Evolutionary conservation across 2,888 invertebrate genomes (phyloP).

Genomic region (Spicauda simplicius): DNA sequence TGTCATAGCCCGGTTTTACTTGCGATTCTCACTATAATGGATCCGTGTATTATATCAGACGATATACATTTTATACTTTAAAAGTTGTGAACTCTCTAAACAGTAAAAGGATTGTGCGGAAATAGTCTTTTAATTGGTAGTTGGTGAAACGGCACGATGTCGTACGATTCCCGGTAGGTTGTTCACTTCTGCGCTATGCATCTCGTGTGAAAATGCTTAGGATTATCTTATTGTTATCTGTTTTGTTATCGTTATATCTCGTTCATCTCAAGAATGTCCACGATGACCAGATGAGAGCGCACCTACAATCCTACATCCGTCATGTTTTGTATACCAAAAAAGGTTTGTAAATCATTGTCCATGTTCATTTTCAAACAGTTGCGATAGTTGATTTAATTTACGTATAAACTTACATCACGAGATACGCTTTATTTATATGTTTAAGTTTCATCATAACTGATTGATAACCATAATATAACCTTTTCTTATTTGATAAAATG

Average conservation of each 20-base stretch:
- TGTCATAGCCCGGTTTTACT: conserved; percentile 80
- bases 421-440: background rate
- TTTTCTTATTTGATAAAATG: conserved; percentile 8
- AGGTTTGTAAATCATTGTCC: conserved; percentile 58
- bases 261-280: conserved; percentile 59
- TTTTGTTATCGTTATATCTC: conserved; percentile 67
- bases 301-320: conserved; percentile 46
- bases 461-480: conserved; percentile 25
- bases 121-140: background rate
- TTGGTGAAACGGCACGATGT: conserved; percentile 44
- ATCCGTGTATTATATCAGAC: conserved; percentile 7
- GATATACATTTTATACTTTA: background rate
- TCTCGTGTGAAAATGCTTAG: conserved; percentile 52
- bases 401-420: conserved; percentile 15
- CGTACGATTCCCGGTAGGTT: conserved; percentile 40
- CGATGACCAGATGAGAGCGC: conserved; percentile 50
- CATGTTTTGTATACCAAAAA: conserved; percentile 76
- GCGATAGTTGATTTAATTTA: conserved; percentile 41
- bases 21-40: conserved; percentile 59
- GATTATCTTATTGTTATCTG: conserved; percentile 76
- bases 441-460: conserved; percentile 11
- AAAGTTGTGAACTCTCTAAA: conserved; percentile 40
- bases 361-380: conserved; percentile 31
- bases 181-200: conserved; percentile 22
- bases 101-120: conserved; percentile 38